These are phyloP conservation scores for Camelus dromedarius DNA, from an alignment of 2,113 vertebrate species.

Conservation along the genomic window DNA sequence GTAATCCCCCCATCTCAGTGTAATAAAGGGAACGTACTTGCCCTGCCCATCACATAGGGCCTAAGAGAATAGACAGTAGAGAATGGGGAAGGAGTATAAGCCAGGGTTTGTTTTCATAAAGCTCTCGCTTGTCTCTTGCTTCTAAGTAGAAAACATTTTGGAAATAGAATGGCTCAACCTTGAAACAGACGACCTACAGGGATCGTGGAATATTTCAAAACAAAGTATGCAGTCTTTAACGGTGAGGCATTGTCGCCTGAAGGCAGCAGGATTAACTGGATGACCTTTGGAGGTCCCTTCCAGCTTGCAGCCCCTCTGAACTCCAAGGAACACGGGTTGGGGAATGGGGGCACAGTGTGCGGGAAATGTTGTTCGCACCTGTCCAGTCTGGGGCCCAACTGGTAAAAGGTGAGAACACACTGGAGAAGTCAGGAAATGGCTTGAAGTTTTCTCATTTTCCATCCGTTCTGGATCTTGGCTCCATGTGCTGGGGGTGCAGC, in stretches of 20 bases:
- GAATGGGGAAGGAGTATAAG: neutral
- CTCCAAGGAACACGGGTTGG: neutral
- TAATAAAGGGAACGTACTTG: neutral
- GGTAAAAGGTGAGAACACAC: constrained; percentile 81
- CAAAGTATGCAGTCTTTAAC: neutral
- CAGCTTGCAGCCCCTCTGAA: neutral
- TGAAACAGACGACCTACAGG: neutral
- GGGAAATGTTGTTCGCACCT: constrained; percentile 78
- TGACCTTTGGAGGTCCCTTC: neutral
- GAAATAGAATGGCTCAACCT: neutral
- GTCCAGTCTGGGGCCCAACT: constrained; percentile 72
- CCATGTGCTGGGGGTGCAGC: constrained; percentile 50
- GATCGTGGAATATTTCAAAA: neutral
- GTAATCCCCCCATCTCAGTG: neutral
- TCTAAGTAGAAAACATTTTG: constrained; percentile 29
- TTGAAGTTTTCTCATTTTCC: constrained; percentile 75
- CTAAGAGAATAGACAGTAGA: neutral
- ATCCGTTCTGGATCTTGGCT: constrained; percentile 71
- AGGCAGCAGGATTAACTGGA: neutral
- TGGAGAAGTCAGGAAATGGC: constrained; percentile 77
- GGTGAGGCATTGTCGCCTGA: neutral
- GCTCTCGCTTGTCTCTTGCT: neutral
- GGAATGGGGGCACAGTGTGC: neutral
- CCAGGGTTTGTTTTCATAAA: neutral
- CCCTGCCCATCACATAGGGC: neutral